Percentiles rank a stretch among this genome's conserved stretches.
phyloP scores from a whole-genome alignment of 2,888 invertebrate species.

The Clistopyga incitator region DNA sequence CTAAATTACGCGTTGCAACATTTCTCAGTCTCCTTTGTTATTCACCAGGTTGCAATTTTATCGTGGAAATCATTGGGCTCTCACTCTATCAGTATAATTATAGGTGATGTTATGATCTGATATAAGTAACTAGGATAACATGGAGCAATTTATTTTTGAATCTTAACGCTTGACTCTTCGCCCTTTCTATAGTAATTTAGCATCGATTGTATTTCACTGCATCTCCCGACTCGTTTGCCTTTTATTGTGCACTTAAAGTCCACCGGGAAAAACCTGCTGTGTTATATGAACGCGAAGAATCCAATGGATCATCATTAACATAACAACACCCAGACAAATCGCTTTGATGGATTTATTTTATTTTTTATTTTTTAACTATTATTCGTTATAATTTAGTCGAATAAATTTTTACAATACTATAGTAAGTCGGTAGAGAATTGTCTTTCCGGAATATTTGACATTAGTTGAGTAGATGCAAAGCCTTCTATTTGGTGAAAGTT shows the following conservation, averaged over 20 bases:
- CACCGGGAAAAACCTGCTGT: background rate
- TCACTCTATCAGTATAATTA: constrained; percentile 9
- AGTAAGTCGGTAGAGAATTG: background rate
- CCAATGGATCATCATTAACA: background rate
- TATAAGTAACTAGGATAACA: background rate
- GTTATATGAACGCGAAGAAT: background rate
- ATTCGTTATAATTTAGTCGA: background rate
- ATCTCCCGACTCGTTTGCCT: background rate
- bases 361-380: too few relatives aligned
- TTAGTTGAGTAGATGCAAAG: background rate
- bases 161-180: background rate
- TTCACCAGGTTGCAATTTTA: background rate
- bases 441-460: background rate
- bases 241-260: background rate
- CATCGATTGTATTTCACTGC: background rate
- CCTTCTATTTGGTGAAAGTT: constrained; percentile 43
- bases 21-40: background rate
- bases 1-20: constrained; percentile 13
- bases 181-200: background rate
- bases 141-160: constrained; percentile 3
- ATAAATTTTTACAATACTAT: background rate
- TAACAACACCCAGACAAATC: too few relatives aligned
- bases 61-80: background rate
- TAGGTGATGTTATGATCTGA: background rate
- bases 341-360: too few relatives aligned